Base-by-base conservation (phyloP, 2,113 vertebrate species). In the Chauna torquata region DNA sequence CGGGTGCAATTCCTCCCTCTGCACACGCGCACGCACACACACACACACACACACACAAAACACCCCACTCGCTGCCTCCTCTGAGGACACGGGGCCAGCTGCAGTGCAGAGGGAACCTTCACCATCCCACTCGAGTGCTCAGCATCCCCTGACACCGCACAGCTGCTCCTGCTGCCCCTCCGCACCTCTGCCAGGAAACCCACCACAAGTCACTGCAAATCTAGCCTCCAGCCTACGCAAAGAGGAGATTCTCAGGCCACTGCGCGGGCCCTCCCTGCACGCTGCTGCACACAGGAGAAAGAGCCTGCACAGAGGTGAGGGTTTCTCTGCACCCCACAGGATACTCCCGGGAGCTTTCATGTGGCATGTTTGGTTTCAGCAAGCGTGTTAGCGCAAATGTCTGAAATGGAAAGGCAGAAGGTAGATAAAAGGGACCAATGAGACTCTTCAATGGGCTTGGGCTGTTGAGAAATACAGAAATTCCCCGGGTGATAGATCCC, bases 11-110 rank as follows among this genome's bases (percentile, higher is more conserved):
- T 38, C 42, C 52, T 62, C 25, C 25, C 71, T 57, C 32, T 18
- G 23, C 2, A 5, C 9, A 11, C 6, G 20, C 38, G 44, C 15
- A 6, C 78, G 7, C 30, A 16, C n/a, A n/a, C n/a, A n/a, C n/a
- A n/a, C n/a, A n/a, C n/a, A n/a, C n/a, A 11, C 6, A 23, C 38
- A 49, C 15, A 6, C 78, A 8, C 30, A 16, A 52, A 74, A 16
- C 45, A 11, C 52, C 61, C 8, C 50, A 0, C 0, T 3, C 2
- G 10, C 16, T n/a, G 2, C 0, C 44, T 58, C 34, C 54, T 55
- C 61, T 25, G 1, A 1, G 23, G 54, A n/a, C 34, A 8, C 0
- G 2, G 69, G n/a, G 50, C 25, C 8, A 32, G 38, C 1, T 32
- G 11, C n/a, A 3, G 19, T 0, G 3, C 49, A 57, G 40, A 76